A percentile compares a stretch with the other conserved stretches of the same genome.
Evolutionary conservation across 2,113 vertebrate genomes (phyloP).

Genomic region (Dendropsophus ebraccatus): DNA sequence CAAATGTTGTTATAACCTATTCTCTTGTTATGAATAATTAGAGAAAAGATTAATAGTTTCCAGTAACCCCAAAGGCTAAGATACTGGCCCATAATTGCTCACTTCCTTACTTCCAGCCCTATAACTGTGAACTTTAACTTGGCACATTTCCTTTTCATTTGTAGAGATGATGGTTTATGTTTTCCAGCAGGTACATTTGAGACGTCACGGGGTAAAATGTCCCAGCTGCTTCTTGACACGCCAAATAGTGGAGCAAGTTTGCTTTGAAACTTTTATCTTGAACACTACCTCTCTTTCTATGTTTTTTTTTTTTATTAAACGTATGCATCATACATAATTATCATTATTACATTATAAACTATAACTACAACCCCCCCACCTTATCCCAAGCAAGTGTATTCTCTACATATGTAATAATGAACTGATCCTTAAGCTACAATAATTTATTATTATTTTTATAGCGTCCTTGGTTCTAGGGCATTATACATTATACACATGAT

Average conservation of each 20-base stretch:
- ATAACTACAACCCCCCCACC: too few species aligned
- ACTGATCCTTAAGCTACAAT: too few species aligned
- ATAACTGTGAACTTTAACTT: conserved; percentile 56
- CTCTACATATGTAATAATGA: too few species aligned
- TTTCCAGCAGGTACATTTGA: conserved; percentile 49
- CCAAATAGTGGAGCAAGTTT: not conserved
- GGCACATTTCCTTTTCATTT: conserved; percentile 49
- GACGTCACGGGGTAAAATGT: conserved; percentile 30
- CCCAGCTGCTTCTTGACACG: conserved; percentile 25
- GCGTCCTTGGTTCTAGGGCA: too few species aligned
- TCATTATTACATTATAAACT: not conserved
- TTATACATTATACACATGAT: too few species aligned
- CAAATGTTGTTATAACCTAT: conserved; percentile 58
- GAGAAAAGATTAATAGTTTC: conserved; percentile 50
- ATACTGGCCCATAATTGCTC: conserved; percentile 42
- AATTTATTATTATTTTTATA: too few species aligned
- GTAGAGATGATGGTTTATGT: conserved; percentile 30
- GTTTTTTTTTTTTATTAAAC: not conserved
- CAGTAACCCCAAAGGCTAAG: conserved; percentile 55
- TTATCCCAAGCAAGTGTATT: too few species aligned
- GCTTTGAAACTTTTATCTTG: too few species aligned
- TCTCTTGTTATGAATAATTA: conserved; percentile 58
- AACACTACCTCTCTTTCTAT: not conserved
- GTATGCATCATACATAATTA: not conserved
- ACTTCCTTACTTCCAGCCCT: conserved; percentile 49